A percentile compares a stretch with the other conserved stretches of the same genome.
These are phyloP conservation scores for Sesamia nonagrioides DNA, from an alignment of 1,140 invertebrate genomes.

Conservation along the genomic window DNA sequence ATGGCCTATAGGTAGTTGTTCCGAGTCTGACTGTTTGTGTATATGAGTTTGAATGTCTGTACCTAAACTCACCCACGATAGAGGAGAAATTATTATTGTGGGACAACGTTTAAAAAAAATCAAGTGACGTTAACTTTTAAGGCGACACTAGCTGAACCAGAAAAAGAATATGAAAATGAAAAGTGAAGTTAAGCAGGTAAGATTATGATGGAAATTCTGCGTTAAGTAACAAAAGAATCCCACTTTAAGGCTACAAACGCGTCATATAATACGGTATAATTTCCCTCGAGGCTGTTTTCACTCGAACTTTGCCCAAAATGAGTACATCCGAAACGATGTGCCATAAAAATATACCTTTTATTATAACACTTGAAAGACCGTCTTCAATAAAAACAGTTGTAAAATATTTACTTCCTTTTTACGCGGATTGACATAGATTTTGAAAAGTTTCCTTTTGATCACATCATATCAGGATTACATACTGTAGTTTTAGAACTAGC, in stretches of 20 bases:
- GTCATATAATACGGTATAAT: constrained; percentile 62
- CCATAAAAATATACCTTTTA: not conserved
- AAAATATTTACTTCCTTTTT: constrained; percentile 1
- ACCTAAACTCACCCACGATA: too few relatives aligned
- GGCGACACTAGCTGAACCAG: not conserved
- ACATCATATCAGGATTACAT: too few relatives aligned
- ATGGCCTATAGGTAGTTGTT: too few relatives aligned
- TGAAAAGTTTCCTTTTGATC: too few relatives aligned
- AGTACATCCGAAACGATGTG: constrained; percentile 44
- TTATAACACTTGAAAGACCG: not conserved
- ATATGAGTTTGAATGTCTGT: too few relatives aligned
- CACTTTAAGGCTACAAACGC: constrained; percentile 20
- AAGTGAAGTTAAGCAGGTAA: not conserved
- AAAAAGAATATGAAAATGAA: not conserved
- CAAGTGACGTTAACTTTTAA: not conserved
- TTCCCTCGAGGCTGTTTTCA: constrained; percentile 65
- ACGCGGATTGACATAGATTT: too few relatives aligned
- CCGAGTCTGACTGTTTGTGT: too few relatives aligned
- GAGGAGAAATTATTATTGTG: too few relatives aligned
- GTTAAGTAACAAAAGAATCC: constrained; percentile 1
- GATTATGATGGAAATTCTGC: not conserved
- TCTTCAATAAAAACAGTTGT: not conserved
- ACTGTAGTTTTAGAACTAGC: too few relatives aligned
- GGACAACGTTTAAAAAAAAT: too few relatives aligned
- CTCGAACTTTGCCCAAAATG: constrained; percentile 23